A percentile compares a stretch with the other conserved stretches of the same genome.
phyloP scores from a whole-genome alignment of 1,140 invertebrate genomes.

The Cataglyphis hispanica region DNA sequence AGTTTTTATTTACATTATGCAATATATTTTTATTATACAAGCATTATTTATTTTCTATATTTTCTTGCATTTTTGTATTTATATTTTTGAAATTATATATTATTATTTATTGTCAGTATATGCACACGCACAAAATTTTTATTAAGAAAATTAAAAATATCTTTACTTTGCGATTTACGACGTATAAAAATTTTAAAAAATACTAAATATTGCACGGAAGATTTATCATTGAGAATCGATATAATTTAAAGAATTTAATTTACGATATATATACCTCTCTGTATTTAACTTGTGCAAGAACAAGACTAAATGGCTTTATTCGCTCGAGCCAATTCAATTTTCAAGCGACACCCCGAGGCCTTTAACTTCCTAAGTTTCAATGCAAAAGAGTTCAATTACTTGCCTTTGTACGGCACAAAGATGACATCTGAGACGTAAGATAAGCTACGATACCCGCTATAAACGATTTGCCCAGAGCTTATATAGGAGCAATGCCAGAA shows the following conservation, averaged over 20 bases:
- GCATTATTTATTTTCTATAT: not conserved
- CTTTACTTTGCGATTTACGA: too few relatives aligned
- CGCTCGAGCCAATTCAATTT: slow-evolving; percentile 45
- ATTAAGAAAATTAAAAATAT: not conserved
- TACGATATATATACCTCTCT: not conserved
- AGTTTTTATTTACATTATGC: not conserved
- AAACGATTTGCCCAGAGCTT: slow-evolving; percentile 9
- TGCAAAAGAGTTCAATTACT: slow-evolving; percentile 60
- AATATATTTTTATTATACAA: not conserved
- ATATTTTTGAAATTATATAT: not conserved
- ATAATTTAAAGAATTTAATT: slow-evolving; percentile 2
- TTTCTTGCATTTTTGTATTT: not conserved
- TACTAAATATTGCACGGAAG: not conserved
- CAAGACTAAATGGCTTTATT: slow-evolving; percentile 1
- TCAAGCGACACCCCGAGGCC: slow-evolving; percentile 24
- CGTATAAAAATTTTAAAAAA: slow-evolving; percentile 6
- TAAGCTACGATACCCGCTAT: slow-evolving; percentile 10
- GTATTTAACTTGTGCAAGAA: not conserved
- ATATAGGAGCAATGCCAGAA: not conserved
- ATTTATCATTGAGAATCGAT: slow-evolving; percentile 13
- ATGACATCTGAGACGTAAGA: slow-evolving; percentile 24
- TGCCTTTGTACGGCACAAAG: slow-evolving; percentile 15
- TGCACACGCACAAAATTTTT: not conserved
- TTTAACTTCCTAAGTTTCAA: slow-evolving; percentile 52
- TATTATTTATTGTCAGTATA: not conserved